Evolutionary conservation across 35 echinoderm and acorn worm species (phyloP).

Genomic region (Ophiothrix spiculata): DNA sequence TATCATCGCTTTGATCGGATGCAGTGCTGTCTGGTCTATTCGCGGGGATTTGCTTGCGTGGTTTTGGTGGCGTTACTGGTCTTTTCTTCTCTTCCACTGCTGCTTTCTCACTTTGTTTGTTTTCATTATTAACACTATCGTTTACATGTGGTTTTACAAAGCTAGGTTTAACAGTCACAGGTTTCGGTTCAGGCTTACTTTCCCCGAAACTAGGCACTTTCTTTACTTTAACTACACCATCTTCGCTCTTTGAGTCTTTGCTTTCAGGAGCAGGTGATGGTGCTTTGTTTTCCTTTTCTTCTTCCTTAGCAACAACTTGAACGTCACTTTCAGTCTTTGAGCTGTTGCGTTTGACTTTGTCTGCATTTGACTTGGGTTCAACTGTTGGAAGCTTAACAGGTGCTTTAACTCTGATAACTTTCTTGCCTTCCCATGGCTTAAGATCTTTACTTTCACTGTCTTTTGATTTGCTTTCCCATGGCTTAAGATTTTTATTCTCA

Average conservation of each 20-base stretch:
- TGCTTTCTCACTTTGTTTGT: neutral
- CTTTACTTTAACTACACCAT: neutral
- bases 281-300: slow-evolving; percentile 7
- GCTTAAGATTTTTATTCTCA: neutral
- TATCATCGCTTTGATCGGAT: slow-evolving; percentile 26
- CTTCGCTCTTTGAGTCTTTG: neutral
- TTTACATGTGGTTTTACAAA: neutral
- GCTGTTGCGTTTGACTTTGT: neutral
- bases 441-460: neutral
- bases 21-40: slow-evolving; percentile 22
- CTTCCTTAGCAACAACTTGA: neutral
- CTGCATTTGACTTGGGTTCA: neutral
- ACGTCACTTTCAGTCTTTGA: neutral
- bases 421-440: neutral
- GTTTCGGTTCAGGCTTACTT: slow-evolving; percentile 27
- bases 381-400: neutral
- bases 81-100: slow-evolving; percentile 9
- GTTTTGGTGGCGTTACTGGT: slow-evolving; percentile 19
- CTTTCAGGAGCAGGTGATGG: neutral
- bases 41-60: neutral
- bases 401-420: neutral
- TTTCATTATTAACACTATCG: slow-evolving; percentile 14
- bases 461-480: neutral
- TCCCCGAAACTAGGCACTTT: slow-evolving; percentile 5
- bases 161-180: slow-evolving; percentile 2